Percentiles rank a stretch among this genome's conserved stretches.
Conservation (phyloP, 1,140 invertebrate species). For the Zaprionus tsacasi region DNA sequence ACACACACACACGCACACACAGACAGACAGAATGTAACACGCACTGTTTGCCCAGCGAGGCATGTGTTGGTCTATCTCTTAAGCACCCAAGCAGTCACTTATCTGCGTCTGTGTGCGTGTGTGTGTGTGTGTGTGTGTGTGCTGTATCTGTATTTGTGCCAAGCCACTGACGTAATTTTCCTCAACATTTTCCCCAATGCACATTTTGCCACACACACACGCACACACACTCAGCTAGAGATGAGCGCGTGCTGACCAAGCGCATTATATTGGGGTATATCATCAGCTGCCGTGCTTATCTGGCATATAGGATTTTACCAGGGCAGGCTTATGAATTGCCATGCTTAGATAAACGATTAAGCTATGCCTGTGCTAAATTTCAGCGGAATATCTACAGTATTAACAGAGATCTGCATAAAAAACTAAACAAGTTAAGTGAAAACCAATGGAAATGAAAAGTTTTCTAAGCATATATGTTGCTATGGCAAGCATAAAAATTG, state of each 20-base stretch:
- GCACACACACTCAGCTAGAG: slow-evolving; percentile 21
- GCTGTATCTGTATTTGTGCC: slow-evolving; percentile 43
- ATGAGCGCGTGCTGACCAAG: slow-evolving; percentile 22
- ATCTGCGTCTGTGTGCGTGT: slow-evolving; percentile 34
- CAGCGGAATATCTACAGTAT: background rate
- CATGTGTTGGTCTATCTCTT: slow-evolving; percentile 64
- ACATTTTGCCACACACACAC: slow-evolving; percentile 57
- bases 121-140: slow-evolving; percentile 1
- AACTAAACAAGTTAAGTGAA: background rate
- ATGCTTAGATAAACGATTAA: background rate
- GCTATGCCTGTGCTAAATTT: background rate
- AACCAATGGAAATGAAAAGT: background rate
- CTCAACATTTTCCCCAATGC: slow-evolving; percentile 68
- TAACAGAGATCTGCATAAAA: background rate
- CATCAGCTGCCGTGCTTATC: background rate
- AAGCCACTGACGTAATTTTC: slow-evolving; percentile 77
- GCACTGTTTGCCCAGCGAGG: slow-evolving; percentile 37
- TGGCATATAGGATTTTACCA: background rate
- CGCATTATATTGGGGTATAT: background rate
- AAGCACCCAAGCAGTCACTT: slow-evolving; percentile 72
- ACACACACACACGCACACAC: slow-evolving; percentile 33
- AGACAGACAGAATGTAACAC: slow-evolving; percentile 24
- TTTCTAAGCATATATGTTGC: background rate
- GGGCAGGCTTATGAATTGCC: background rate
- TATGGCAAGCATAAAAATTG: background rate